Conservation (phyloP, 2,113 vertebrate genomes). For the Dromas ardeola region DNA sequence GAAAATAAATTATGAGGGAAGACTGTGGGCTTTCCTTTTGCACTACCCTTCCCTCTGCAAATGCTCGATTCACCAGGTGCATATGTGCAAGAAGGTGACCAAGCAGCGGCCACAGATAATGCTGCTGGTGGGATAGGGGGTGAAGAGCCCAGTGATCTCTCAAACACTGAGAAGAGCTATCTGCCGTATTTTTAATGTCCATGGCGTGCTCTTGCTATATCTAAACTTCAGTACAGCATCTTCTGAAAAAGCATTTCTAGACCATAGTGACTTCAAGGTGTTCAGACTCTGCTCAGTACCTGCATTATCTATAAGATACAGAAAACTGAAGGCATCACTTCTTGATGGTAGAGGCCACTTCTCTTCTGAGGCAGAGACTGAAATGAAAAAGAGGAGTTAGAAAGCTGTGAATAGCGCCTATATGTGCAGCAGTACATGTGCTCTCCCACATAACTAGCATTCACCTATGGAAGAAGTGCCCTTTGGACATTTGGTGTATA, state of each 20-base stretch:
- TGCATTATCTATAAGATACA: background rate
- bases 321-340: background rate
- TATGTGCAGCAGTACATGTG: background rate
- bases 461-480: background rate
- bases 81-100: background rate
- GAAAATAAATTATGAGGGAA: background rate
- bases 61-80: background rate
- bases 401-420: background rate
- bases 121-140: background rate
- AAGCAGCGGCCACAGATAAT: background rate
- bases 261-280: background rate
- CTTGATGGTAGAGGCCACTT: background rate
- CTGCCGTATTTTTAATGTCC: background rate
- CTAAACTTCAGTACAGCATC: background rate
- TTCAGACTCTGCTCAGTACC: background rate
- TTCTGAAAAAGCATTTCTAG: background rate
- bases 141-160: background rate
- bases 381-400: background rate
- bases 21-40: background rate
- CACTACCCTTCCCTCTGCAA: background rate
- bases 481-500: background rate
- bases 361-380: background rate
- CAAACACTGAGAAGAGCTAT: background rate
- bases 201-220: background rate
- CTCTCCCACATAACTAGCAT: background rate